Evolutionary conservation across 2,113 vertebrate genomes (phyloP), one percentile per base, ranked within the genome.

Genomic region (Laticauda colubrina): DNA sequence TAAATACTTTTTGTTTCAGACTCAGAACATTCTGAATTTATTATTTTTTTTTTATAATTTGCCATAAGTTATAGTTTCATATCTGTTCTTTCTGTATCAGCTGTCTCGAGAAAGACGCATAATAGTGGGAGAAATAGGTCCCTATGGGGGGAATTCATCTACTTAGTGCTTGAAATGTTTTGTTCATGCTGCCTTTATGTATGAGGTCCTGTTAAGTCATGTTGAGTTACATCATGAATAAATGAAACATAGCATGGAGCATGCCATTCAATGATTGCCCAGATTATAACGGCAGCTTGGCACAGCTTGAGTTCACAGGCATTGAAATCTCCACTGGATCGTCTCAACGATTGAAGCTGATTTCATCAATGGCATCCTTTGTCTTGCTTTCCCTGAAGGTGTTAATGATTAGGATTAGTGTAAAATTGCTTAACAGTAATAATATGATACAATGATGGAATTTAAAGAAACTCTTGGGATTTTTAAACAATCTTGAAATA

Each of bases 1-100:
- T 34, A 51, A n/a, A 23, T n/a, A 55, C 53, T 85, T 61, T 48
- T 93, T 21, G 88, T 92, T 92, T 39, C 54, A 89, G 51, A 94
- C 39, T 69, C 12, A 8, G 69, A 92, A 93, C 39, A 2, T 90
- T 89, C 91, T 91, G 85, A 53, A 93, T 57, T 57, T 3, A 81
- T 59, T 53, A 85, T 81, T 64, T 39, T 90, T 89, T 53, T 24
- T 88, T 55, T 18, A 34, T 53, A 90, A 18, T 94, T 94, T 88
- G 21, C 2, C 20, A 11, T 48, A 92, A 94, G 3, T 91, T 92
- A 39, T 93, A 92, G 1, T 89, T 94, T 86, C 45, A 88, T 88
- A 54, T 92, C 90, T 93, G 90, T 90, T 87, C 91, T 95, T 94
- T 94, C 88, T 89, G 1, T 0, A 18, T 69, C 48, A 56, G 85